Evolutionary conservation across 2,888 invertebrate genomes (phyloP).

Genomic region (Dexiosoma caninum): DNA sequence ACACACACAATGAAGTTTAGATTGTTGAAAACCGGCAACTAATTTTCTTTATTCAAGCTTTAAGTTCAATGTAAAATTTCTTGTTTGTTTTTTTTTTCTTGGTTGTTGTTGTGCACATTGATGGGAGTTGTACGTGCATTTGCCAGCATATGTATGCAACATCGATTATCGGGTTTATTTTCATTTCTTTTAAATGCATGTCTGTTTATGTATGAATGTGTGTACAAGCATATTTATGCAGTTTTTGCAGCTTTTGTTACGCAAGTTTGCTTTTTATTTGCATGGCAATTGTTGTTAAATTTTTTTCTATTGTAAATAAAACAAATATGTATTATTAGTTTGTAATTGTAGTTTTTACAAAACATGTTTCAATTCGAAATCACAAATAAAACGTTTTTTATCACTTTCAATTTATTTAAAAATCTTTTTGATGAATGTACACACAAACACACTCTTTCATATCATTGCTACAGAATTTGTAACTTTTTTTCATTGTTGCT

Average conservation of each 20-base stretch:
- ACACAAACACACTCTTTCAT: not conserved
- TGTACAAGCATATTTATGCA: not conserved
- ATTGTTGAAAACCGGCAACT: conserved; percentile 36
- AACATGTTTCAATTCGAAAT: conserved; percentile 50
- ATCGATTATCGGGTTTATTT: too few species aligned
- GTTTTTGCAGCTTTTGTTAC: conserved; percentile 32
- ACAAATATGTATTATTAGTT: not conserved
- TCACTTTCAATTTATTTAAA: not conserved
- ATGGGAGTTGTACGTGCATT: conserved; percentile 22
- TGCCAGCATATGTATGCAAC: not conserved
- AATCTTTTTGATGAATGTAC: not conserved
- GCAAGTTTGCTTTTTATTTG: conserved; percentile 26
- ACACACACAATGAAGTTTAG: not conserved
- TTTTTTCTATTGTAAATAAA: conserved; percentile 17
- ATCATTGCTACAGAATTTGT: not conserved
- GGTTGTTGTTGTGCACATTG: not conserved
- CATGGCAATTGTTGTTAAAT: conserved; percentile 34
- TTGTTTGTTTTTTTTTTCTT: conserved; percentile 8
- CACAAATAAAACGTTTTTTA: conserved; percentile 29
- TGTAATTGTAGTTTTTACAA: conserved; percentile 12
- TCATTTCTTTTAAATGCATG: too few species aligned
- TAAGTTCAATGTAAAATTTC: conserved; percentile 61
- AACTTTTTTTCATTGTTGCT: not conserved
- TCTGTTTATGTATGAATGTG: not conserved
- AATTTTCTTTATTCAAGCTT: conserved; percentile 37